These are phyloP conservation scores for Borostomias antarcticus DNA, from an alignment of 2,797 vertebrate genomes.

Conservation along the genomic window DNA sequence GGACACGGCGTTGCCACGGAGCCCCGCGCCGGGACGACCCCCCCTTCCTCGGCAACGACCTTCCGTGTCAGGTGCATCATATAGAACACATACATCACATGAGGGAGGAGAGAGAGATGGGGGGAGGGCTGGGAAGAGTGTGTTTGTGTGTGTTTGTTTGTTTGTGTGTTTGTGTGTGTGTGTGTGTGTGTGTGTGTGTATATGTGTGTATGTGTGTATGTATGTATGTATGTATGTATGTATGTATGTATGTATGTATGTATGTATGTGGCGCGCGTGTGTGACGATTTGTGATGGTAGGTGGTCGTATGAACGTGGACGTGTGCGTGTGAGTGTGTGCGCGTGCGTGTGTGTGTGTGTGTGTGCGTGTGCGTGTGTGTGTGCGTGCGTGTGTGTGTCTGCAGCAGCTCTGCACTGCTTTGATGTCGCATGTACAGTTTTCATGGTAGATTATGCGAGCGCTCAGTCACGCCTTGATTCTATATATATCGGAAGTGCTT, in stretches of 20 bases:
- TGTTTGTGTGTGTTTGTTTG: conserved; percentile 21
- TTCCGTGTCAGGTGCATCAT: conserved; percentile 46
- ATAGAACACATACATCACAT: conserved; percentile 46
- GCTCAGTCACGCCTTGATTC: conserved; percentile 14
- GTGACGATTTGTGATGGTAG: neutral
- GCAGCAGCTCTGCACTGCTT: conserved; percentile 34
- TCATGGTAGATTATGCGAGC: conserved; percentile 34
- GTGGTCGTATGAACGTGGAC: too few species aligned
- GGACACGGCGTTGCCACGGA: neutral
- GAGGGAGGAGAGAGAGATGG: neutral
- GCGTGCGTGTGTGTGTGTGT: too few species aligned
- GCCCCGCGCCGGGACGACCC: neutral
- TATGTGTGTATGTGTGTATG: neutral
- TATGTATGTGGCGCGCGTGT: conserved; percentile 3
- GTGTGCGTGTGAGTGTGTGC: neutral
- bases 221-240: neutral
- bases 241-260: neutral
- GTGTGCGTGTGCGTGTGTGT: conserved; percentile 4
- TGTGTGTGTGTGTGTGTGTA: conserved; percentile 12
- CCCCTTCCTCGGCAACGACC: conserved; percentile 44
- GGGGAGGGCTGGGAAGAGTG: conserved; percentile 32
- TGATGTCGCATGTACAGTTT: conserved; percentile 33
- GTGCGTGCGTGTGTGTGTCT: neutral
- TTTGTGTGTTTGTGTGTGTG: neutral
- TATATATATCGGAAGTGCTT: conserved; percentile 2